Base-by-base conservation (phyloP, 2,888 invertebrate species). In the Aleiodes testaceus region DNA sequence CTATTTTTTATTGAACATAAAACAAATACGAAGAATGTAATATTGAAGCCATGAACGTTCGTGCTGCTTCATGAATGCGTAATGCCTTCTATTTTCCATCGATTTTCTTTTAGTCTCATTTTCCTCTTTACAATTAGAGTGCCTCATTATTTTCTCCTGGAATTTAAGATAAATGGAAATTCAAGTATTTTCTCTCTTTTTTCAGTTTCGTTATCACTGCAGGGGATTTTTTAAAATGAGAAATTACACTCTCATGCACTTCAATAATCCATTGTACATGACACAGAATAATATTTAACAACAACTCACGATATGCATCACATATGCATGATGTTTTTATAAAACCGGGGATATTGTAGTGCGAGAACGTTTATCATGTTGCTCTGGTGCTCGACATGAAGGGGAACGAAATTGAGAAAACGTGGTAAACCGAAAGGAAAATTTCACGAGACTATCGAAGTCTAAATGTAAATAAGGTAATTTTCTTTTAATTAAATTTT, bases 231-330 rank as follows among this genome's bases (percentile, higher is more conserved):
- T n/a, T n/a, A n/a, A 1, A 14, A 26, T 30, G 16, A 55, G n/a
- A 55, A 55, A 55, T 14, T 36, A 42, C 9, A 9, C 7, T 14
- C 36, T 59, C 16, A 16, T 42, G 36, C 14, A 59, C 36, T 76
- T 83, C 79, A 80, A 81, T 83, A 77, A 83, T 83, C 82, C 82
- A 80, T 77, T 69, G 69, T 42, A 61, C 22, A 64, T 70, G 74
- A 76, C 78, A 55, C 76, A 74, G 72, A 79, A 79, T 80, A 80
- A 80, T 77, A 79, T 79, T 79, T 76, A 79, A 73, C 66, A 74
- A 64, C 36, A 36, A 11, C 36, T 59, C 36, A 42, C 59, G 59
- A 59, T 42, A 59, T 59, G 36, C 59, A 59, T 59, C 59, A 42
- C 72, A 44, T 12, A 26, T 66, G 50, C 61, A 64, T 69, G 59